Evolutionary conservation across 2,113 vertebrate genomes (phyloP).

Genomic region (Malurus elegans): DNA sequence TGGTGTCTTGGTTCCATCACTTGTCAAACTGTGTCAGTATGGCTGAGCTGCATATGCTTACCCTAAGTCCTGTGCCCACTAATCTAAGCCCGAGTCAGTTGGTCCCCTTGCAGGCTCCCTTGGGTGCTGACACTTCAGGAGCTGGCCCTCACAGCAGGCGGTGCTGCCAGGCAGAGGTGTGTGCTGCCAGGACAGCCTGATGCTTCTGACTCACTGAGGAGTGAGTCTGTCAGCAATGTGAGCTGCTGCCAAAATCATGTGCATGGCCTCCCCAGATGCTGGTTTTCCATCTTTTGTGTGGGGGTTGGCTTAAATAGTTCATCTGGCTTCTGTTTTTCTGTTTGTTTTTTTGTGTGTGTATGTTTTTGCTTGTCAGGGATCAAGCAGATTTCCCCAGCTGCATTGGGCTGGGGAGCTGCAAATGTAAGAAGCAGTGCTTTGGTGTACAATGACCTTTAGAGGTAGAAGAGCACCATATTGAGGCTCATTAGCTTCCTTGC

Average conservation of each 20-base stretch:
- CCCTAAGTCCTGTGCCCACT: neutral
- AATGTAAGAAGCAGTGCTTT: neutral
- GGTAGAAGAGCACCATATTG: neutral
- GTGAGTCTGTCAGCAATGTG: neutral
- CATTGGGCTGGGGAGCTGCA: fast-evolving
- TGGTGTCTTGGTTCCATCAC: neutral
- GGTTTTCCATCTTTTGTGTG: neutral
- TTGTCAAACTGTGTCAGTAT: fast-evolving
- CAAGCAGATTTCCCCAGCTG: neutral
- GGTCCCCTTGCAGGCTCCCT: neutral
- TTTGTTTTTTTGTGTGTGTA: neutral
- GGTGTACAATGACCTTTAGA: neutral
- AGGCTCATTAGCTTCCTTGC: neutral
- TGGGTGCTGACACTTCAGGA: neutral
- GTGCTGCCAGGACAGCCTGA: neutral
- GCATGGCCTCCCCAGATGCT: neutral
- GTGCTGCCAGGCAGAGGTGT: neutral
- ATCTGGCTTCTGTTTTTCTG: neutral
- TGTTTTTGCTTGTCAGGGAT: neutral
- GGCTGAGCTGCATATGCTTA: fast-evolving
- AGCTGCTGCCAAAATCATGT: neutral
- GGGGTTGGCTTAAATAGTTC: neutral
- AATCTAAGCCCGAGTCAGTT: neutral
- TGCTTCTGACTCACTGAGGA: neutral
- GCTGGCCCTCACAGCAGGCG: neutral